Percentiles rank a stretch among this genome's conserved stretches.
Conservation (phyloP, 2,113 vertebrate species). For the Gymnocephalus cernua region DNA sequence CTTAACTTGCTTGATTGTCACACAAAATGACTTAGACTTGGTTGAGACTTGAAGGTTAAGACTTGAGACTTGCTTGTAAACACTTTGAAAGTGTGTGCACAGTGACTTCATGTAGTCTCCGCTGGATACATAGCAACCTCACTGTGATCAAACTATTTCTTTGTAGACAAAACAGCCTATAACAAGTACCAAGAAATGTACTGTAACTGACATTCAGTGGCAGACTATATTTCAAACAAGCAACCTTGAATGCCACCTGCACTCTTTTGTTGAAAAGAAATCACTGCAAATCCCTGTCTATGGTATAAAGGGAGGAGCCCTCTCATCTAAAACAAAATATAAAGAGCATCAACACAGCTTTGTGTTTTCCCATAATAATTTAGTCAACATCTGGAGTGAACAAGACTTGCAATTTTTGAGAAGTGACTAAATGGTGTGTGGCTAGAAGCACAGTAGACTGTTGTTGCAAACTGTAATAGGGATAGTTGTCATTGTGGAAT, state of each 20-base stretch:
- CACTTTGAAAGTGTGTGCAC: too few species aligned
- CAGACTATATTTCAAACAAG: conserved; percentile 1
- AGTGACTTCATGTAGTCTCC: neutral
- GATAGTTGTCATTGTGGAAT: neutral
- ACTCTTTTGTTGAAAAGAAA: neutral
- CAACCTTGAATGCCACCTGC: neutral
- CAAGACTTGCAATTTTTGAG: neutral
- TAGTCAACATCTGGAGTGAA: conserved; percentile 4
- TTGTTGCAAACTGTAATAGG: neutral
- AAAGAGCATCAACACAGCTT: neutral
- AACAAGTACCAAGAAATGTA: neutral
- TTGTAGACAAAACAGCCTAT: neutral
- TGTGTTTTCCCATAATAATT: conserved; percentile 8
- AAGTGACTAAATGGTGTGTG: neutral
- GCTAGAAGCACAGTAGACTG: neutral
- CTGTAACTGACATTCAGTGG: neutral
- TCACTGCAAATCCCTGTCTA: neutral
- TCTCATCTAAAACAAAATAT: neutral
- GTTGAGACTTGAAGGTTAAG: too few species aligned
- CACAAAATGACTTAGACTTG: too few species aligned
- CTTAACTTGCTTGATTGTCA: too few species aligned
- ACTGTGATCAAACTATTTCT: neutral
- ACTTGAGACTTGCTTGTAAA: too few species aligned
- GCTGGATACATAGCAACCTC: conserved; percentile 12
- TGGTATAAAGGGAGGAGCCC: neutral